Conservation (phyloP, 2,113 vertebrate species). For the Nymphicus hollandicus region DNA sequence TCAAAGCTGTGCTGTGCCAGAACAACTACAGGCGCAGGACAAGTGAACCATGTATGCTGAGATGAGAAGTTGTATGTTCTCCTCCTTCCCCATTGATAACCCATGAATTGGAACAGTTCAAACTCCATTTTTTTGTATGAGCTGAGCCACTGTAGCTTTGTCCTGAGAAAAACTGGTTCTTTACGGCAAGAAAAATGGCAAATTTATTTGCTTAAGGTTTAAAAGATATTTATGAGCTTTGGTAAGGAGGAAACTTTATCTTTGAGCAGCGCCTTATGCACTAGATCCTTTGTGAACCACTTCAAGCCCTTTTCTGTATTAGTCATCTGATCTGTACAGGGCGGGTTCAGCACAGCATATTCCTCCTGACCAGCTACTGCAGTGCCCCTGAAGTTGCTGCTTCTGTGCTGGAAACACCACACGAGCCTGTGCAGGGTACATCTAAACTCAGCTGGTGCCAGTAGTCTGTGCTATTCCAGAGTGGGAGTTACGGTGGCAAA, state of each 20-base stretch:
- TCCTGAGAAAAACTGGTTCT: constrained; percentile 26
- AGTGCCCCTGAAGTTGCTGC: not conserved
- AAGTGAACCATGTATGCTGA: not conserved
- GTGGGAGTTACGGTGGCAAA: not conserved
- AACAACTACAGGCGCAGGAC: not conserved
- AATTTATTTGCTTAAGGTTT: constrained; percentile 69
- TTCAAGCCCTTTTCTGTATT: not conserved
- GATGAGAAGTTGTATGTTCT: not conserved
- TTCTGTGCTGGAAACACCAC: not conserved
- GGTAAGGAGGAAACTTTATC: constrained; percentile 60
- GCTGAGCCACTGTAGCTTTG: not conserved
- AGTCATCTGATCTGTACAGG: not conserved
- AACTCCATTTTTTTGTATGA: not conserved
- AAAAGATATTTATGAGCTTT: constrained; percentile 63
- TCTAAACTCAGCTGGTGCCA: not conserved
- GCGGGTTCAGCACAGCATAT: not conserved
- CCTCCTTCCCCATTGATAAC: not conserved
- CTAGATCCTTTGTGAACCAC: constrained; percentile 14
- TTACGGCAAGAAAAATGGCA: not conserved
- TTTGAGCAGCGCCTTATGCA: constrained; percentile 26
- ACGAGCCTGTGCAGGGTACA: not conserved
- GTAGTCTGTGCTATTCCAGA: not conserved
- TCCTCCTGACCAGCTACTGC: not conserved
- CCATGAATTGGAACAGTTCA: not conserved
- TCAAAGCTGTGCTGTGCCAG: not conserved